phyloP scores from a whole-genome alignment of 2,888 invertebrate genomes.

The Pandemis corylana region DNA sequence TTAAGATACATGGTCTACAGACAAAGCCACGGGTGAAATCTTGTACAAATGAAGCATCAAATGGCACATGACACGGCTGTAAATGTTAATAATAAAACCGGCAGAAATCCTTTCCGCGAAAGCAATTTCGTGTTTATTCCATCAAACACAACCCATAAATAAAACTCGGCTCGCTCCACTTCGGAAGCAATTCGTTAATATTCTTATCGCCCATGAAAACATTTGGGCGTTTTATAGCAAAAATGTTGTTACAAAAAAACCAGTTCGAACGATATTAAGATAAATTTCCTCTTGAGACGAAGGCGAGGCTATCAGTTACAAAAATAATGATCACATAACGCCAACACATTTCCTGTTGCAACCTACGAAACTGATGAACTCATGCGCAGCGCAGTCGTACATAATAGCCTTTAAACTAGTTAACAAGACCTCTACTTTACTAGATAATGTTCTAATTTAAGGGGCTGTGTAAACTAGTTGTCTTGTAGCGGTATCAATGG shows the following conservation, averaged over 20 bases:
- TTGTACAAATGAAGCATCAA: too few species aligned
- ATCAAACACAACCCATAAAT: constrained; percentile 2
- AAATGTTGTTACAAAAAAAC: constrained; percentile 20
- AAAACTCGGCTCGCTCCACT: constrained; percentile 16
- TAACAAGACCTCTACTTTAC: constrained; percentile 21
- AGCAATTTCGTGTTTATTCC: background rate
- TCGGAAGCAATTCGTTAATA: constrained; percentile 36
- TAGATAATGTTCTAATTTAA: background rate
- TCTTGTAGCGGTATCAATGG: constrained; percentile 15
- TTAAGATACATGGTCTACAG: too few species aligned
- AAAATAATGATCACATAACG: constrained; percentile 51
- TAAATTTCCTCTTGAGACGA: constrained; percentile 33
- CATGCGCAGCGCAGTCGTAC: constrained; percentile 17
- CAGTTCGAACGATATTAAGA: constrained; percentile 26
- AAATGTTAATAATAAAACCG: background rate
- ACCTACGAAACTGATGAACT: constrained; percentile 44
- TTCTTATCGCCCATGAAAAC: constrained; percentile 33
- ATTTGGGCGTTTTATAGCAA: constrained; percentile 15
- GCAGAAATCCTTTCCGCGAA: background rate
- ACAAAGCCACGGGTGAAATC: too few species aligned
- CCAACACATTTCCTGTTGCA: constrained; percentile 57
- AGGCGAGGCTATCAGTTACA: constrained; percentile 49
- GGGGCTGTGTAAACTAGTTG: background rate
- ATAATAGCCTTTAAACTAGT: constrained; percentile 37
- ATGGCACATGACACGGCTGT: too few species aligned